phyloP scores from a whole-genome alignment of 2,113 vertebrate genomes.

The Stictonetta naevosa region DNA sequence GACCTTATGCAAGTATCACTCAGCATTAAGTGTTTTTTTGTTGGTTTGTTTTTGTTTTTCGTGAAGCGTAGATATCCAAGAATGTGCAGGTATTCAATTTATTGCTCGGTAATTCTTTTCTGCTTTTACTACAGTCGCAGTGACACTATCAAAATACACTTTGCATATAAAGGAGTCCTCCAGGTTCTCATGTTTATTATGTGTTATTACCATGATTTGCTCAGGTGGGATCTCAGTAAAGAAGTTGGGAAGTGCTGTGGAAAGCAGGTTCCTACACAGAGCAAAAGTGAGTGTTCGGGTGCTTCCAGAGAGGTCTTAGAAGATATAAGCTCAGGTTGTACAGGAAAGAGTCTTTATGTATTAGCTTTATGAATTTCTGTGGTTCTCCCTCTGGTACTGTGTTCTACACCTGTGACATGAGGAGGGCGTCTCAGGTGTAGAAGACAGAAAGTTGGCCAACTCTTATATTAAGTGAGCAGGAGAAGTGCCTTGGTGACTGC shows the following conservation, averaged over 20 bases:
- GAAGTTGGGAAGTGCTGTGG: background rate
- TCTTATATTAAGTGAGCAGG: background rate
- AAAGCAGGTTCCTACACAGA: background rate
- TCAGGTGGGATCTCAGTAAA: background rate
- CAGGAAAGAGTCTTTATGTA: background rate
- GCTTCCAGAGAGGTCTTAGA: background rate
- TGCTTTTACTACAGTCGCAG: background rate
- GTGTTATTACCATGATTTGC: background rate
- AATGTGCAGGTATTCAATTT: background rate
- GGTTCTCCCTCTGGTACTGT: background rate
- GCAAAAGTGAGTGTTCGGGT: background rate
- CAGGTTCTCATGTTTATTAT: background rate
- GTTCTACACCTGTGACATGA: background rate
- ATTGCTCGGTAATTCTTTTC: background rate
- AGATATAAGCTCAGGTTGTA: rapidly evolving
- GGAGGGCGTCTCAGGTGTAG: background rate
- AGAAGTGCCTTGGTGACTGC: background rate
- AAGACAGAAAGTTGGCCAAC: background rate
- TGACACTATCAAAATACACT: background rate
- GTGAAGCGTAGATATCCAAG: background rate
- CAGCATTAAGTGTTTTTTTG: background rate
- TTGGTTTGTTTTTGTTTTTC: background rate
- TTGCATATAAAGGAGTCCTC: background rate
- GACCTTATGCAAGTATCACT: constrained; percentile 9
- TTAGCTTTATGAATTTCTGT: background rate